phyloP scores from a whole-genome alignment of 2,888 invertebrate genomes.

The Drosophila algonquin region DNA sequence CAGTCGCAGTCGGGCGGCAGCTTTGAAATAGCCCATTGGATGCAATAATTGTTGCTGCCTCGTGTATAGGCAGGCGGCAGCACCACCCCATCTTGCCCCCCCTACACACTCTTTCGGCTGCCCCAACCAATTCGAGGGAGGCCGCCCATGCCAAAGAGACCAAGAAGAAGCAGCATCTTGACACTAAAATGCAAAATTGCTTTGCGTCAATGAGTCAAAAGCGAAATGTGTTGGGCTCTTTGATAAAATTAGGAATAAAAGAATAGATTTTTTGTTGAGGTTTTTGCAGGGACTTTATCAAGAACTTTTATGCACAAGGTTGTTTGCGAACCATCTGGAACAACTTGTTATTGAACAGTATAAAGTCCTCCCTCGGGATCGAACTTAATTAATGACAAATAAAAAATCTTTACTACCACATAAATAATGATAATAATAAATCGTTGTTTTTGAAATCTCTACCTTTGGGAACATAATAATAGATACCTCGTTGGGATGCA shows the following conservation, averaged over 20 bases:
- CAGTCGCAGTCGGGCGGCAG: slow-evolving; percentile 31
- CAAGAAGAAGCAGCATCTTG: slow-evolving; percentile 62
- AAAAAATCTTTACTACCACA: background rate
- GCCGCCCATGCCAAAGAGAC: slow-evolving; percentile 38
- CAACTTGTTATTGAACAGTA: background rate
- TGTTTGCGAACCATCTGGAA: slow-evolving; percentile 2
- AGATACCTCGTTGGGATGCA: slow-evolving; percentile 7
- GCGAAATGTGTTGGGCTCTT: slow-evolving; percentile 54
- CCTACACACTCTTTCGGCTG: background rate
- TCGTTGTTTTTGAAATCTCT: background rate
- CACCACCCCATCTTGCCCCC: slow-evolving; percentile 1
- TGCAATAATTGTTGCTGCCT: slow-evolving; percentile 79
- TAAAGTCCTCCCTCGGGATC: background rate
- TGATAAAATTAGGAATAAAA: slow-evolving; percentile 38
- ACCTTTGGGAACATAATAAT: background rate
- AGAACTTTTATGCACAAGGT: background rate
- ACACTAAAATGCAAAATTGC: slow-evolving; percentile 79
- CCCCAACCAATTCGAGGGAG: slow-evolving; percentile 17
- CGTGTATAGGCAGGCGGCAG: slow-evolving; percentile 34
- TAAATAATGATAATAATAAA: background rate
- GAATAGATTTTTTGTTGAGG: slow-evolving; percentile 7
- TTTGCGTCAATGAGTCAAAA: slow-evolving; percentile 79
- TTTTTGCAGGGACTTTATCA: background rate
- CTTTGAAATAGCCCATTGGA: slow-evolving; percentile 75
- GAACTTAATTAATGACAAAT: slow-evolving; percentile 1